phyloP scores from a whole-genome alignment of 2,888 invertebrate genomes.

The Drymonia ruficornis region DNA sequence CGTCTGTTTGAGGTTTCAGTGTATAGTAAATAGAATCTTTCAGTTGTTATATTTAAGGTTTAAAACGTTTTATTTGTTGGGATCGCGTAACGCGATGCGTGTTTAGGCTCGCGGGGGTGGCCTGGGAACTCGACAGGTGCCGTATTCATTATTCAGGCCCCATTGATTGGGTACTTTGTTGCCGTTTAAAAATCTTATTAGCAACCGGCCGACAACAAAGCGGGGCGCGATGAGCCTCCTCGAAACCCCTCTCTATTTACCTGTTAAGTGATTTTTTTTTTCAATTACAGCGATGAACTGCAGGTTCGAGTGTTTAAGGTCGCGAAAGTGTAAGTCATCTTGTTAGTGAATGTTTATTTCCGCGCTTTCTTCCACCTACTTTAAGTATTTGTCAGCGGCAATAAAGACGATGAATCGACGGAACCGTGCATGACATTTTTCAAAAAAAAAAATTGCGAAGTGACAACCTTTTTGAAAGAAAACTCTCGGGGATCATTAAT shows the following conservation, averaged over 20 bases:
- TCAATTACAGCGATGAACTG: constrained; percentile 80
- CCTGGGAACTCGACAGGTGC: constrained; percentile 80
- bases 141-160: constrained; percentile 83
- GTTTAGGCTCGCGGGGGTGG: constrained; percentile 70
- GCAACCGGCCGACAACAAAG: constrained; percentile 78
- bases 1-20: constrained; percentile 54
- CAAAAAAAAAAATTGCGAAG: constrained; percentile 21
- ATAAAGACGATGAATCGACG: constrained; percentile 57
- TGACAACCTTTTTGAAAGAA: constrained; percentile 19
- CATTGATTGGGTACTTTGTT: constrained; percentile 85
- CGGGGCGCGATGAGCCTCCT: constrained; percentile 58
- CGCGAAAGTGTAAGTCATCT: constrained; percentile 79
- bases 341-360: constrained; percentile 76
- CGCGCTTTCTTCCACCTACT: constrained; percentile 50
- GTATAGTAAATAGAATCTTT: constrained; percentile 48
- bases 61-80: constrained; percentile 44
- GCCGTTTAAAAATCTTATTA: constrained; percentile 85
- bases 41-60: constrained; percentile 45
- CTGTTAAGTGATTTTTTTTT: constrained; percentile 83
- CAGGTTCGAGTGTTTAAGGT: constrained; percentile 60
- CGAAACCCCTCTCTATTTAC: constrained; percentile 68
- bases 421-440: constrained; percentile 30
- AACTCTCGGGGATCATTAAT: constrained; percentile 23
- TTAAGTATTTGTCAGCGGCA: constrained; percentile 58
- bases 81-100: constrained; percentile 67